A percentile compares a stretch with the other conserved stretches of the same genome.
Evolutionary conservation across 2,888 invertebrate genomes (phyloP).

Genomic region (Nomada ruficornis): DNA sequence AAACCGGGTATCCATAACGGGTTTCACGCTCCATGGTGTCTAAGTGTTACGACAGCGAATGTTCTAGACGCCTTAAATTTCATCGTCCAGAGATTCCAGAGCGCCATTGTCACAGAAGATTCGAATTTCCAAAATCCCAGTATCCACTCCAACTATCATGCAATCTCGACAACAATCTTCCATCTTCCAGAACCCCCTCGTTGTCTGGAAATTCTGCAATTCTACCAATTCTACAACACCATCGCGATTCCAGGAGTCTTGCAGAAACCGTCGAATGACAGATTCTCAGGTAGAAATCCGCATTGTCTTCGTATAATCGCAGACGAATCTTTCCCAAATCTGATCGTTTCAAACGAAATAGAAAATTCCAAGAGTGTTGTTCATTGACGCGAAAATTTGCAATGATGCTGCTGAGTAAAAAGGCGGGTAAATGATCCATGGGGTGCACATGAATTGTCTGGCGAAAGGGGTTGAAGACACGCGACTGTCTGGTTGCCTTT

Average conservation of each 20-base stretch:
- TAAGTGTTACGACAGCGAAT: neutral
- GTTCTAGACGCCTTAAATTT: neutral
- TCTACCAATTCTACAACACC: neutral
- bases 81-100: neutral
- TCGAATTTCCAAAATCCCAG: constrained; percentile 17
- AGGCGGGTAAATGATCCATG: neutral
- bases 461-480: neutral
- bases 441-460: neutral
- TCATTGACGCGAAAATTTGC: constrained; percentile 34
- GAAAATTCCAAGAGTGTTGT: neutral
- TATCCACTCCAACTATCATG: neutral
- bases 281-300: constrained; percentile 8
- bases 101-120: neutral
- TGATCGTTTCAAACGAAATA: no score
- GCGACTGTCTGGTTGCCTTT: constrained; percentile 55
- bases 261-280: neutral
- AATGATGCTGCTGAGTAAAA: neutral
- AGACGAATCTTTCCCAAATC: no score
- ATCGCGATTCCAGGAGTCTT: neutral
- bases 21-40: neutral
- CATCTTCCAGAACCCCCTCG: neutral
- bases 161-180: neutral
- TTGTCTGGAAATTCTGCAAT: neutral
- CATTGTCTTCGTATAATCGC: no score
- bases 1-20: no score